These are phyloP conservation scores for Melanerpes formicivorus DNA, from an alignment of 2,113 vertebrate genomes.

Conservation along the genomic window DNA sequence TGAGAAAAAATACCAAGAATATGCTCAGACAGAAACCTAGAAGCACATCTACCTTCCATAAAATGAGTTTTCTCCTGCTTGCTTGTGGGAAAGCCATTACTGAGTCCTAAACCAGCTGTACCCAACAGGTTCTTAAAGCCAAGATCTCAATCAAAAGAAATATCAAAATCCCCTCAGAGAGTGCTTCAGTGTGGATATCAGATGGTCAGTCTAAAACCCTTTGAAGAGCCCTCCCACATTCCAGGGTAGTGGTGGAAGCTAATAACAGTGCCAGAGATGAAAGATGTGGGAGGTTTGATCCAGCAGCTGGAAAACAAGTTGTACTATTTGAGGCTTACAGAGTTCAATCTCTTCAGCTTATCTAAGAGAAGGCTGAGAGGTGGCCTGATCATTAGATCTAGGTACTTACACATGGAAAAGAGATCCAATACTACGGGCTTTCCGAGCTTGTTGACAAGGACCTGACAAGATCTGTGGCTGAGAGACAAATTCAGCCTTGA, in stretches of 20 bases:
- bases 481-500: neutral
- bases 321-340: neutral
- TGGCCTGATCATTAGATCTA: neutral
- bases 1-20: neutral
- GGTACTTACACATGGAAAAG: neutral
- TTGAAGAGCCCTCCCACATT: slow-evolving; percentile 44
- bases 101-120: neutral
- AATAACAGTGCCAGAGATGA: slow-evolving; percentile 31
- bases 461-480: neutral
- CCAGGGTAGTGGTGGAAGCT: neutral
- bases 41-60: neutral
- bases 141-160: slow-evolving; percentile 25
- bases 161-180: slow-evolving; percentile 14
- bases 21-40: neutral
- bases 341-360: neutral
- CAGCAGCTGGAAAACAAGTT: slow-evolving; percentile 26
- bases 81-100: neutral
- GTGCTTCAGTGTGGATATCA: slow-evolving; percentile 27
- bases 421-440: neutral
- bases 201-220: slow-evolving; percentile 23
- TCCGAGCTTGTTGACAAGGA: neutral
- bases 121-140: neutral
- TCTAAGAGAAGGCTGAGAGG: neutral
- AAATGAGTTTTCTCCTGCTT: neutral
- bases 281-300: slow-evolving; percentile 34